Base-by-base conservation (phyloP, 2,888 invertebrate species). In the Protophormia terraenovae region DNA sequence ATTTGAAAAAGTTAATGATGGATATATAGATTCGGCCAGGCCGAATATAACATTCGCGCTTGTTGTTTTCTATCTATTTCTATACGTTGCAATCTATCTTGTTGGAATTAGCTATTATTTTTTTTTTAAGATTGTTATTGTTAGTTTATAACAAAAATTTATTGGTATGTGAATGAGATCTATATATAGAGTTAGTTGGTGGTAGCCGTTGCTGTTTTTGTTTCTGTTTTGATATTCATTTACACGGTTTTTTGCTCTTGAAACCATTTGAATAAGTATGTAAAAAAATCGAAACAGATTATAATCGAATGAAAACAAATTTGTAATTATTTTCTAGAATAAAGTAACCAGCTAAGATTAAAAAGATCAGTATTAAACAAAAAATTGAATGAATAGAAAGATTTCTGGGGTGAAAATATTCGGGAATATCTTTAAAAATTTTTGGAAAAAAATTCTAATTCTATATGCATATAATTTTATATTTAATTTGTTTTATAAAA, bases 211-310 rank as follows among this genome's bases (percentile, higher is more conserved):
- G 45, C 22, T 22, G 41, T 29, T 6, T 24, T 62, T 35, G 24
- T 16, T 16, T 32, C 12, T 67, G n/a, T 66, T 67, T 38, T 45
- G 50, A 41, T 53, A 72, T 41, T 47, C 24, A 32, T 72, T 64
- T 72, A 53, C 64, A 79, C 62, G 58, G 32, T 38, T 67, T n/a
- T 62, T 67, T 76, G 62, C 62, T 69, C 60, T 69, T 76, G 53
- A 50, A 75, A 69, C 14, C 10, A 60, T 81, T 71, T 24, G 45
- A 62, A 73, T 53, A 60, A 16, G 19, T 55, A 35, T 24, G n/a
- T n/a, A 50, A 55, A 60, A 62, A 62, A 72, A 62, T 29, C 16
- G 8, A 77, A 55, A 67, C 5, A 58, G 3, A 50, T 19, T 27
- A 35, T 14, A n/a, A n/a, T n/a, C n/a, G n/a, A n/a, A 64, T 19